Evolutionary conservation across 2,888 invertebrate species (phyloP), one percentile per base, ranked within the genome.

Genomic region (Gisinianus flammeolus): DNA sequence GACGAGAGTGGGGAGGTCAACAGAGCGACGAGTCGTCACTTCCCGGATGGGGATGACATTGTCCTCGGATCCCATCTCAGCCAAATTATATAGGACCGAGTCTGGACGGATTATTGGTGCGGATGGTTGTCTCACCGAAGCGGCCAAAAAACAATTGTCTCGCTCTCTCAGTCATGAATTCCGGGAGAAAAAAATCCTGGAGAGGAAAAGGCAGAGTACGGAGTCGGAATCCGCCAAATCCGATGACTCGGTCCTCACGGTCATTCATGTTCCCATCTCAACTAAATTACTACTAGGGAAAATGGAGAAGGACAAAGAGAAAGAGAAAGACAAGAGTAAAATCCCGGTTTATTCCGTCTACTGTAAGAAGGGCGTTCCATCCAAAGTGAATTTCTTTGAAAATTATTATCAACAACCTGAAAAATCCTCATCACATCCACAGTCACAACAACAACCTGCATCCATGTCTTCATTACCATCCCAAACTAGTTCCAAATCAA

Each of bases 381-480:
- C 91, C 85, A 94, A 92, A 87, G 92, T 94, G 0, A 91, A 93
- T 86, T 94, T 93, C 87, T 94, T 94, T 86, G 94, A 94, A 87
- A 91, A 91, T 79, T 81, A 84, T 67, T 80, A 83, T 67, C 75
- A 68, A n/a, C 44, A 54, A 52, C 64, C 73, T 1, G 62, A 58
- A 6, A 22, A 64, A 30, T 4, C 64, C 6, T 5, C 6, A n/a
- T 44, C 16, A 6, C 10, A 26, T 5, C 4, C n/a, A 3, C 4
- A 62, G 12, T 26, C 22, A 62, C 24, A 26, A 62, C 62, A 26
- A n/a, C 58, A 58, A 58, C 58, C 26, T 19, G 62, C 62, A 12
- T 44, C 44, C 6, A 12, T 44, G 12, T 44, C 44, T 19, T 44
- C 16, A 16, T 16, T 44, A 12, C 12, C 19, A 19, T 12, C 16